Percentiles rank a stretch among this genome's conserved stretches.
Conservation (phyloP, 35 echinoderm and acorn worm genomes). For the Anneissia japonica region DNA sequence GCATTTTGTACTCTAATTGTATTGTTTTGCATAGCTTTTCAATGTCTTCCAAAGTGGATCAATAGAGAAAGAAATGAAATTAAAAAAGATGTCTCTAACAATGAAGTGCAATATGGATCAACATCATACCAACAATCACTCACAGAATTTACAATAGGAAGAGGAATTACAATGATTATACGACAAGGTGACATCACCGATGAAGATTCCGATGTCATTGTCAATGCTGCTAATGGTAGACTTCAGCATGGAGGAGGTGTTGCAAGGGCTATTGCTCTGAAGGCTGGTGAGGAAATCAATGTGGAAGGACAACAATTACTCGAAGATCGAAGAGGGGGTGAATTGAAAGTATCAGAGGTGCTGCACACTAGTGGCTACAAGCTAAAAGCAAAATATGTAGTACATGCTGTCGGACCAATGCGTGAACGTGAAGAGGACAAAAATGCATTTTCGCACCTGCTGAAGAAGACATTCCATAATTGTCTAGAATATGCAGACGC, state of each 20-base stretch:
- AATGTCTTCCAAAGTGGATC: no score
- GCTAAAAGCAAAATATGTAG: not conserved
- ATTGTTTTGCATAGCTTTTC: no score
- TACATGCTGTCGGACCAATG: slow-evolving; percentile 14
- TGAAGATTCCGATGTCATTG: slow-evolving; percentile 3
- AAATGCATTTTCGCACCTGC: not conserved
- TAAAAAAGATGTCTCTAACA: no score
- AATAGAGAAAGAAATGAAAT: no score
- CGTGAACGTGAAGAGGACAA: not conserved
- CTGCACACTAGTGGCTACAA: not conserved
- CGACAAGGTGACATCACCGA: slow-evolving; percentile 6
- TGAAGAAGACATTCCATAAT: slow-evolving; percentile 1
- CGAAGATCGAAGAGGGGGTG: not conserved
- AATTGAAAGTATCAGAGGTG: slow-evolving; percentile 3
- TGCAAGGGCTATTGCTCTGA: slow-evolving; percentile 9
- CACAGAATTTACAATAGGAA: not conserved
- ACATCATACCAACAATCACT: not conserved
- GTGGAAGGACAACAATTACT: not conserved
- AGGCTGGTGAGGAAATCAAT: not conserved
- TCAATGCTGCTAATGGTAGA: slow-evolving; percentile 20
- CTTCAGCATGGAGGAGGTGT: slow-evolving; percentile 30
- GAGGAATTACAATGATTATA: not conserved
- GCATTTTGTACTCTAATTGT: no score
- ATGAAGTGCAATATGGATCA: no score
- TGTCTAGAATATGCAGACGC: not conserved